Evolutionary conservation across 2,113 vertebrate species (phyloP).

Genomic region (cat (Felis catus)): DNA sequence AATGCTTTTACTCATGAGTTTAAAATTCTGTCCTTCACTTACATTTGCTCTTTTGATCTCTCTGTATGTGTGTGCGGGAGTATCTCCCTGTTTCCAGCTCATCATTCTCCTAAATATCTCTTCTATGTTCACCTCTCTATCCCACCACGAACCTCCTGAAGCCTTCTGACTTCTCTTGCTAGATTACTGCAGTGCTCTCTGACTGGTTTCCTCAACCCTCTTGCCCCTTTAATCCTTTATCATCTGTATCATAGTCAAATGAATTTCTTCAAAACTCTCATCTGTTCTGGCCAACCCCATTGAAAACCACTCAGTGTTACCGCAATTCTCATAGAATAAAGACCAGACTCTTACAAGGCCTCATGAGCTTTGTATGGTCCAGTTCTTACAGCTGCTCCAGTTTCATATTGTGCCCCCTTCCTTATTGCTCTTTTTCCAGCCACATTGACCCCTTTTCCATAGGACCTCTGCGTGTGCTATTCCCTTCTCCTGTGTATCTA

Average conservation of each 20-base stretch:
- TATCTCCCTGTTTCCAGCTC: background rate
- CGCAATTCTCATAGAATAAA: background rate
- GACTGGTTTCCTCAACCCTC: background rate
- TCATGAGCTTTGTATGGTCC: background rate
- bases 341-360: background rate
- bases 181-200: background rate
- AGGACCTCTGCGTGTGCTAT: background rate
- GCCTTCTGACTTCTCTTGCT: background rate
- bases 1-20: background rate
- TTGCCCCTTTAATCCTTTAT: background rate
- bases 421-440: background rate
- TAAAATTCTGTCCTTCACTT: background rate
- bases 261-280: slow-evolving; percentile 16
- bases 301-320: background rate
- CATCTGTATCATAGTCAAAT: background rate
- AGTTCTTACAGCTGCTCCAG: background rate
- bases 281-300: background rate
- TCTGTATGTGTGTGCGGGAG: background rate
- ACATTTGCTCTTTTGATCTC: background rate
- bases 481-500: background rate
- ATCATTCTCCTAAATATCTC: background rate
- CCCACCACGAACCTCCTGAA: background rate
- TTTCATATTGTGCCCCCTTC: background rate
- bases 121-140: background rate
- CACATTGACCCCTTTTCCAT: background rate